These are phyloP conservation scores for Tauraco hartlaubi DNA, from an alignment of 2,797 vertebrate genomes.

Conservation along the genomic window DNA sequence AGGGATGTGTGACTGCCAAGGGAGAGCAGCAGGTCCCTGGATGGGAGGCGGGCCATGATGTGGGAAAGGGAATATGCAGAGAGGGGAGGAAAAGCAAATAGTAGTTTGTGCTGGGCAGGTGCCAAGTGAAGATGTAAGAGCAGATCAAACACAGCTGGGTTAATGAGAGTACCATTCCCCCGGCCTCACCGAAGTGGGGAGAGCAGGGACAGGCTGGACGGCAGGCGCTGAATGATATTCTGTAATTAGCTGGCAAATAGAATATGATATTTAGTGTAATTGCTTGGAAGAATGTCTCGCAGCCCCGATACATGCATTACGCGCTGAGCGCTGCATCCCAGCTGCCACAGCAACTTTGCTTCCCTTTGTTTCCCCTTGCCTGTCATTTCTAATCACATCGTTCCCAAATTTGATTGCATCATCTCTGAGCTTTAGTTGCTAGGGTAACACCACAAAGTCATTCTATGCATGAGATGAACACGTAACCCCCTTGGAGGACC, in stretches of 20 bases:
- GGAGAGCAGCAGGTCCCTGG: not conserved
- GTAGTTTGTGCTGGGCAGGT: not conserved
- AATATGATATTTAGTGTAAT: conserved; percentile 72
- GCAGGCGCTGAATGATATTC: conserved; percentile 38
- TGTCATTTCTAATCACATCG: conserved; percentile 54
- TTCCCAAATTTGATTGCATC: conserved; percentile 52
- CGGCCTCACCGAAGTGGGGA: not conserved
- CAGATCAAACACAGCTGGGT: not conserved
- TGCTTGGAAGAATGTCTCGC: conserved; percentile 48
- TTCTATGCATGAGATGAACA: not conserved
- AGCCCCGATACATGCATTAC: not conserved
- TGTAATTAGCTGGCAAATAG: conserved; percentile 74
- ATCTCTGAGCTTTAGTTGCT: conserved; percentile 32
- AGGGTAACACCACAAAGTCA: conserved; percentile 48
- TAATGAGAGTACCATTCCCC: conserved; percentile 46
- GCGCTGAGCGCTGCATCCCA: conserved; percentile 6
- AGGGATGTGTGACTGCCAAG: not conserved
- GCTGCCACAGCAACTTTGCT: conserved; percentile 53
- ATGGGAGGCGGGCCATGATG: accelerated
- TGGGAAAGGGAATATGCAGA: not conserved
- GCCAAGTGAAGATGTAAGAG: conserved; percentile 20
- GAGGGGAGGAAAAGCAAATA: not conserved
- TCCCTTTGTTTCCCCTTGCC: conserved; percentile 57
- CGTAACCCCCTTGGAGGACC: not conserved
- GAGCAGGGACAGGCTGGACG: not conserved